A percentile compares a stretch with the other conserved stretches of the same genome.
These are phyloP conservation scores for Picathartes gymnocephalus DNA, from an alignment of 2,113 vertebrate genomes.

Conservation along the genomic window DNA sequence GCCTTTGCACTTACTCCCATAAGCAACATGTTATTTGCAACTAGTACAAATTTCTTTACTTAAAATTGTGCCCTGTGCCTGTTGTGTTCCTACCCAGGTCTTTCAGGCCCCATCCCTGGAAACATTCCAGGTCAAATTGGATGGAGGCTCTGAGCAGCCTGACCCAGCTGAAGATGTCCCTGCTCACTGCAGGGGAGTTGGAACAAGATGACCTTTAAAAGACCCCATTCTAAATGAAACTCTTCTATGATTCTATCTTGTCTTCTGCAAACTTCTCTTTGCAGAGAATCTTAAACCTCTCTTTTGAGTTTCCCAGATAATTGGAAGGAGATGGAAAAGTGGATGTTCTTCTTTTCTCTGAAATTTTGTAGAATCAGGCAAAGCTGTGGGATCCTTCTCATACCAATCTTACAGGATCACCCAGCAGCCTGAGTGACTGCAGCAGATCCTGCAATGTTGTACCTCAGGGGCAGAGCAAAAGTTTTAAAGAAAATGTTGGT, in stretches of 20 bases:
- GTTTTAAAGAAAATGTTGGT: background rate
- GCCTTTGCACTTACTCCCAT: background rate
- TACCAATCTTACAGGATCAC: background rate
- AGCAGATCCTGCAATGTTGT: background rate
- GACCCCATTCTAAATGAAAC: background rate
- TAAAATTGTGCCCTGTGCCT: background rate
- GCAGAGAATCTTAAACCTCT: background rate
- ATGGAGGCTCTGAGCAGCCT: background rate
- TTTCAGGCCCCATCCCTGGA: background rate
- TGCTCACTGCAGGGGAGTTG: background rate
- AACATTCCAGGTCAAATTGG: background rate
- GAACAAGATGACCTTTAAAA: background rate
- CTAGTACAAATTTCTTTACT: background rate
- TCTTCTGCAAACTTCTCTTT: background rate
- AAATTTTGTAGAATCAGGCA: background rate
- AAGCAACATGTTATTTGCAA: background rate
- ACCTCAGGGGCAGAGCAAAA: background rate
- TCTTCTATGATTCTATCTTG: background rate
- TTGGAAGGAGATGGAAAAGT: background rate
- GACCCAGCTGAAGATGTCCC: background rate
- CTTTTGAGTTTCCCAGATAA: background rate
- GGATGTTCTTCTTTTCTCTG: background rate
- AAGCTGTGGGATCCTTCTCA: background rate
- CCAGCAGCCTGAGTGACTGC: background rate
- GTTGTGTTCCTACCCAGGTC: background rate